Conservation (phyloP, 2,113 vertebrate genomes). For the Caranx melampygus region DNA sequence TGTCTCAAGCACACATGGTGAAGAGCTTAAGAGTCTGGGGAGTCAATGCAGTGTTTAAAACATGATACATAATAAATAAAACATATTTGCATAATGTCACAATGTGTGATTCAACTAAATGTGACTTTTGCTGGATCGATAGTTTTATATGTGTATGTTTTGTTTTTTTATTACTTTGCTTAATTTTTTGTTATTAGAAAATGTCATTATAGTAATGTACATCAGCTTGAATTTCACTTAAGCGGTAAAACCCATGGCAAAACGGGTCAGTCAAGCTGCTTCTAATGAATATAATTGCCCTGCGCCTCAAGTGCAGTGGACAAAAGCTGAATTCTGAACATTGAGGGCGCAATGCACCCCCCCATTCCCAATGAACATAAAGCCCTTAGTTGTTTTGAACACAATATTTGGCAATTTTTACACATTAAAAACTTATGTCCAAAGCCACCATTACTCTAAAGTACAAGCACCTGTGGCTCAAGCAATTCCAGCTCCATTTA, state of each 20-base stretch:
- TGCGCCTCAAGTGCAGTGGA: background rate
- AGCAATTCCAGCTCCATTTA: background rate
- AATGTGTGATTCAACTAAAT: too few relatives aligned
- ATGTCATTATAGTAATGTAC: too few relatives aligned
- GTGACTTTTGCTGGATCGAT: too few relatives aligned
- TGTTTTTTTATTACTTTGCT: too few relatives aligned
- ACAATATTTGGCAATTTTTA: background rate
- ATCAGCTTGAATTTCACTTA: background rate
- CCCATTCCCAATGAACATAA: background rate
- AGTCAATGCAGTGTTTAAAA: too few relatives aligned
- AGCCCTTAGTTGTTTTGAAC: background rate
- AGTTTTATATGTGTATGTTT: too few relatives aligned
- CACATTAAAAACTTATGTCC: slow-evolving; percentile 1
- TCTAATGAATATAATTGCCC: background rate
- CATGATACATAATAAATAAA: too few relatives aligned
- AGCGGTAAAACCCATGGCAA: background rate
- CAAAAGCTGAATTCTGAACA: background rate
- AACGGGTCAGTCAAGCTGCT: background rate
- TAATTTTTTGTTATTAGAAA: too few relatives aligned
- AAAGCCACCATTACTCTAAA: background rate
- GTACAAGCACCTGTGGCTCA: slow-evolving; percentile 24
- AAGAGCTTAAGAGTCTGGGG: background rate
- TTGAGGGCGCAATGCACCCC: background rate
- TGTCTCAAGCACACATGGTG: too few relatives aligned
- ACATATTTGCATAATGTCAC: background rate